Evolutionary conservation across 2,113 vertebrate species (phyloP).

Genomic region (Vireo altiloquus): DNA sequence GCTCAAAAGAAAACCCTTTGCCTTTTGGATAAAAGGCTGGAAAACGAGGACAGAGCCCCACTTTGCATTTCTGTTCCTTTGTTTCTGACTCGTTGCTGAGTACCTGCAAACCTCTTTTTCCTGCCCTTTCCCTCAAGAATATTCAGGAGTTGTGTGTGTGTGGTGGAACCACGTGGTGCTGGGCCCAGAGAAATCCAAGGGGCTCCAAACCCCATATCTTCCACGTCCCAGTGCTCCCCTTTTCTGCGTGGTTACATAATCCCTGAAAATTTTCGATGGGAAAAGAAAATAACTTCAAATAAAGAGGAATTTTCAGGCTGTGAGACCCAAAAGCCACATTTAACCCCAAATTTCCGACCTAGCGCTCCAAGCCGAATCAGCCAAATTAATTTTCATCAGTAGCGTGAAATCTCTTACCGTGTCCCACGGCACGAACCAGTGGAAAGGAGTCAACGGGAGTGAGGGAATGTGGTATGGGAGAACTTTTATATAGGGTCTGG

Average conservation of each 20-base stretch:
- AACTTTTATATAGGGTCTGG: conserved; percentile 40
- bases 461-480: not conserved
- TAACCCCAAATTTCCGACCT: not conserved
- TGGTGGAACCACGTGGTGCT: not conserved
- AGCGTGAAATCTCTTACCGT: conserved; percentile 2
- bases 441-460: not conserved
- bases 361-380: not conserved
- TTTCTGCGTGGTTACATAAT: not conserved
- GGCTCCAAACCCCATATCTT: not conserved
- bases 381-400: not conserved
- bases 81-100: not conserved
- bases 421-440: conserved; percentile 21
- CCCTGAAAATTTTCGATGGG: not conserved
- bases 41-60: not conserved
- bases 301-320: not conserved
- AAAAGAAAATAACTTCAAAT: not conserved
- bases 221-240: not conserved
- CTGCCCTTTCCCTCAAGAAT: not conserved
- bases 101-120: not conserved
- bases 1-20: not conserved
- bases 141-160: not conserved
- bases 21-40: not conserved
- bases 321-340: not conserved
- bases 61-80: not conserved
- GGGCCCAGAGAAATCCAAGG: not conserved